A percentile compares a stretch with the other conserved stretches of the same genome.
phyloP scores from a whole-genome alignment of 2,888 invertebrate species.

The Eupithecia insigniata region DNA sequence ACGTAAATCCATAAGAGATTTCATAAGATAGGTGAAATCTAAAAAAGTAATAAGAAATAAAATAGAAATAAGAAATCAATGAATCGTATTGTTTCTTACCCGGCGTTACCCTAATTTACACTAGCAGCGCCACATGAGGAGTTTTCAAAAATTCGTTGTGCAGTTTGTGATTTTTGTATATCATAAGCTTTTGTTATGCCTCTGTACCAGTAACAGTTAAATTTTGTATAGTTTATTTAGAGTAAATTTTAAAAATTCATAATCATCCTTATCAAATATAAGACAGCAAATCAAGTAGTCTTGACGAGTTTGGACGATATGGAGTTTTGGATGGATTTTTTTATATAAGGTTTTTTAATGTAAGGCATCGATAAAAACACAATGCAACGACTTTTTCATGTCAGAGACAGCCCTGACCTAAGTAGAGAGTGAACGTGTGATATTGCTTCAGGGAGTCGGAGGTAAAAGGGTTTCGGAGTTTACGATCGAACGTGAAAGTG shows the following conservation, averaged over 20 bases:
- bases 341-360: not conserved
- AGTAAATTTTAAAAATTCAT: no score
- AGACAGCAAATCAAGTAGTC: not conserved
- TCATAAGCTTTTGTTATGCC: no score
- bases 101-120: no score
- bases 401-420: conserved; percentile 9
- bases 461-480: conserved; percentile 36
- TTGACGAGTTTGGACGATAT: not conserved
- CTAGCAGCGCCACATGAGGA: no score
- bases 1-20: not conserved
- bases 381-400: not conserved
- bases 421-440: conserved; percentile 33
- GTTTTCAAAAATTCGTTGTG: no score
- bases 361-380: not conserved
- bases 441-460: conserved; percentile 29
- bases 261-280: no score
- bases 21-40: not conserved
- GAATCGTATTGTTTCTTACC: not conserved
- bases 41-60: not conserved
- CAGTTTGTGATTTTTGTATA: no score
- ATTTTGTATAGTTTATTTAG: no score
- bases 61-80: not conserved
- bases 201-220: no score
- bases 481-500: conserved; percentile 39
- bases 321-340: not conserved